phyloP scores from a whole-genome alignment of 2,888 invertebrate species.

The Ecliptopera silaceata region DNA sequence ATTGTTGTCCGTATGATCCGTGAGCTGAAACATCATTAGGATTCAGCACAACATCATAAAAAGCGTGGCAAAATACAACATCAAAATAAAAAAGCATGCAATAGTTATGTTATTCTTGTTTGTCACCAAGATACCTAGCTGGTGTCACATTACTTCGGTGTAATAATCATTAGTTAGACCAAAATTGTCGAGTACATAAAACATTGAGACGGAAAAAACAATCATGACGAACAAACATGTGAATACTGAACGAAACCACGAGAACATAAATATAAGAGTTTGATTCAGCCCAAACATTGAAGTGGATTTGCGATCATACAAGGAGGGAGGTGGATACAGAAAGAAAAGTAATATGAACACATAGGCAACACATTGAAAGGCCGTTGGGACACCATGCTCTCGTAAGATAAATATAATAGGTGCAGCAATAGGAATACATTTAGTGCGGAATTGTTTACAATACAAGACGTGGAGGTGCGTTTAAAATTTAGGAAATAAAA shows the following conservation, averaged over 20 bases:
- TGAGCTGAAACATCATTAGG: slow-evolving; percentile 55
- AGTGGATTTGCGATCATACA: slow-evolving; percentile 21
- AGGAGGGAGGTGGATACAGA: slow-evolving; percentile 14
- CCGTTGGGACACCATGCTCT: slow-evolving; percentile 61
- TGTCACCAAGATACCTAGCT: background rate
- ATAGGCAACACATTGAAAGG: slow-evolving; percentile 50
- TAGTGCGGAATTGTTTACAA: slow-evolving; percentile 71
- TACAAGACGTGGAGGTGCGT: slow-evolving; percentile 70
- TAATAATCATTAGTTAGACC: background rate
- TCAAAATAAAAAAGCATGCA: slow-evolving; percentile 33
- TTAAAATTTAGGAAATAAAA: slow-evolving; percentile 53
- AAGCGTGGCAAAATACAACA: slow-evolving; percentile 22
- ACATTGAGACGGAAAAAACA: slow-evolving; percentile 18
- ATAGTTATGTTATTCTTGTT: slow-evolving; percentile 7
- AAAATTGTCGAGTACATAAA: slow-evolving; percentile 15
- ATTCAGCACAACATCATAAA: slow-evolving; percentile 6
- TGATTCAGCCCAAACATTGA: slow-evolving; percentile 30
- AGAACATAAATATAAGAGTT: slow-evolving; percentile 22
- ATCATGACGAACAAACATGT: slow-evolving; percentile 20
- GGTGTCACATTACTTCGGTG: slow-evolving; percentile 5
- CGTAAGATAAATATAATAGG: slow-evolving; percentile 58
- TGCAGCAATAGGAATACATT: slow-evolving; percentile 70
- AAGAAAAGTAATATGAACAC: slow-evolving; percentile 40
- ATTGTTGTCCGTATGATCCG: slow-evolving; percentile 50
- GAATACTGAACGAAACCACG: slow-evolving; percentile 20